Conservation (phyloP, 1,140 invertebrate species). For the Micrasema longulum region DNA sequence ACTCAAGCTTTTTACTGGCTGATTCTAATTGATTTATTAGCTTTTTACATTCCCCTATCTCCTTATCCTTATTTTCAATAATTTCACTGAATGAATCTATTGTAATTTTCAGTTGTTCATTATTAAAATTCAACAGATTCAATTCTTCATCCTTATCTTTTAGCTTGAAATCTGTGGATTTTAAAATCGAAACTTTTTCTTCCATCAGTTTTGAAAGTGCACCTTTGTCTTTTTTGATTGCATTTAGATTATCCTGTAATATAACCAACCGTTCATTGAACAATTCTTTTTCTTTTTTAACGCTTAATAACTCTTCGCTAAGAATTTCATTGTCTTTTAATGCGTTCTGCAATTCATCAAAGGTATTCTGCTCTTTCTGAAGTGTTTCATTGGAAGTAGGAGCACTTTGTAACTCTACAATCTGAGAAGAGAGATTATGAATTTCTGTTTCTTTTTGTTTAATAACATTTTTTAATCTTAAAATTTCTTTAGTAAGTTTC, state of each 20-base stretch:
- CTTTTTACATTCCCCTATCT: conserved; percentile 64
- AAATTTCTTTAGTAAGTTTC: conserved; percentile 67
- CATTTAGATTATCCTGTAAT: conserved; percentile 39
- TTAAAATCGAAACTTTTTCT: conserved; percentile 56
- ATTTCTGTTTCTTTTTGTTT: conserved; percentile 69
- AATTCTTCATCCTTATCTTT: conserved; percentile 31
- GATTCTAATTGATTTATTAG: conserved; percentile 68
- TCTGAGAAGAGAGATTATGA: conserved; percentile 54
- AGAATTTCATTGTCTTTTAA: conserved; percentile 35
- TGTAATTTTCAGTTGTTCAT: conserved; percentile 24
- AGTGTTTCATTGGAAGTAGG: conserved; percentile 45
- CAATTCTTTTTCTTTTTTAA: conserved; percentile 37
- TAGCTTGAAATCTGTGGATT: conserved; percentile 42
- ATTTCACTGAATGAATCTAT: conserved; percentile 35
- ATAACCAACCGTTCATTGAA: conserved; percentile 26
- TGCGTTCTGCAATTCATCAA: conserved; percentile 38
- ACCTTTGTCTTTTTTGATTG: conserved; percentile 10
- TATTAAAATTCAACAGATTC: conserved; percentile 2
- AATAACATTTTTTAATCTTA: conserved; percentile 65
- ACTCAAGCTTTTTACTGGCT: conserved; percentile 64
- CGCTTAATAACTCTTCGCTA: conserved; percentile 6
- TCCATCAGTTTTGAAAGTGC: conserved; percentile 29
- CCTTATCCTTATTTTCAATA: conserved; percentile 65
- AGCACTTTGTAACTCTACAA: conserved; percentile 55
- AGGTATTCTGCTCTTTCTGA: conserved; percentile 24